A percentile compares a stretch with the other conserved stretches of the same genome.
Conservation (phyloP, 2,888 invertebrate genomes). For the Cerceris rybyensis region DNA sequence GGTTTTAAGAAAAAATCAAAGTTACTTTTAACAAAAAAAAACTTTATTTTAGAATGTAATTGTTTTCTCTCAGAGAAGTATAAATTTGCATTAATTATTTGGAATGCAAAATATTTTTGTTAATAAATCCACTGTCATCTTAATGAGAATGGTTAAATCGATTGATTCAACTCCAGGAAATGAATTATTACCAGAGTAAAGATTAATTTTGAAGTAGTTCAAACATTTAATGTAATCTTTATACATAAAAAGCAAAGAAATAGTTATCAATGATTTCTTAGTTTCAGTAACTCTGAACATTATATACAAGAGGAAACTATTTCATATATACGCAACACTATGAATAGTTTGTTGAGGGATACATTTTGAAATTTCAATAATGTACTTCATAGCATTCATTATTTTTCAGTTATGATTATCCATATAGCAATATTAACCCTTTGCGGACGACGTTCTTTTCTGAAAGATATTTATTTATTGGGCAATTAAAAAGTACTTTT, state of each 20-base stretch:
- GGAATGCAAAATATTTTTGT: conserved; percentile 40
- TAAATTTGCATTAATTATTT: conserved; percentile 44
- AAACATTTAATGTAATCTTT: conserved; percentile 25
- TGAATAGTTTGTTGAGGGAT: conserved; percentile 1
- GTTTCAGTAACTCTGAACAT: conserved; percentile 15
- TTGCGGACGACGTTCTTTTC: too few relatives aligned
- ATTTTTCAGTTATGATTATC: conserved; percentile 11
- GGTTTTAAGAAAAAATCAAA: conserved; percentile 48
- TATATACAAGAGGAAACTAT: conserved; percentile 17
- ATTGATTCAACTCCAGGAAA: conserved; percentile 36
- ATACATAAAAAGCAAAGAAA: conserved; percentile 10
- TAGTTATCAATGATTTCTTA: conserved; percentile 25
- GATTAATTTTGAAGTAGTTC: conserved; percentile 9
- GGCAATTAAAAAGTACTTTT: too few relatives aligned
- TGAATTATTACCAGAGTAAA: conserved; percentile 33
- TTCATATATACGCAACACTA: conserved; percentile 40
- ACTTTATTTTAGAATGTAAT: conserved; percentile 40
- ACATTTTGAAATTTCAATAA: conserved; percentile 25
- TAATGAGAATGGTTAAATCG: conserved; percentile 28
- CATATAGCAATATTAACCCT: conserved; percentile 13
- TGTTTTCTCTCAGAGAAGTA: conserved; percentile 25
- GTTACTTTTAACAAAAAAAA: conserved; percentile 12
- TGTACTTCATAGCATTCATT: conserved; percentile 24
- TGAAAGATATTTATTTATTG: too few relatives aligned
- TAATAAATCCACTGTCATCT: conserved; percentile 24